Evolutionary conservation across 2,888 invertebrate species (phyloP).

Genomic region (Cotesia congregata): DNA sequence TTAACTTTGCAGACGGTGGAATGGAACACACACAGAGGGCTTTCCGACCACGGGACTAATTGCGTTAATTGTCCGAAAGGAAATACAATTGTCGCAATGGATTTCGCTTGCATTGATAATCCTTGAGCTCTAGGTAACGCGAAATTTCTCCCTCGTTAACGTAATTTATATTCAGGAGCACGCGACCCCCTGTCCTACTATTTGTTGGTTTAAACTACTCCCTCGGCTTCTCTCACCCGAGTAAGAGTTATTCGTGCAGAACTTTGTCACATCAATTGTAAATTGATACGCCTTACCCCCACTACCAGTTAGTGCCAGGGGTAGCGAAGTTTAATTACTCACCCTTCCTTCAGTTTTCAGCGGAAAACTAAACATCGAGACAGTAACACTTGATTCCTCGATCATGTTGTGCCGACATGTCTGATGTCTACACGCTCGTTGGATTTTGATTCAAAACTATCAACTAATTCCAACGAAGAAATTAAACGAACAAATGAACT

Average conservation of each 20-base stretch:
- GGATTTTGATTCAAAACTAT: slow-evolving; percentile 42
- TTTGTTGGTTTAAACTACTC: slow-evolving; percentile 9
- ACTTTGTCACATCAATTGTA: slow-evolving; percentile 51
- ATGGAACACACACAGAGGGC: slow-evolving; percentile 10
- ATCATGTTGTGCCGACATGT: neutral
- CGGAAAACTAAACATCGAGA: neutral
- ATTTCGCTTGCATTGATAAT: slow-evolving; percentile 30
- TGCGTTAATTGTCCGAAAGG: slow-evolving; percentile 37
- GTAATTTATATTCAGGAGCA: slow-evolving; percentile 40
- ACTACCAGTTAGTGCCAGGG: slow-evolving; percentile 35
- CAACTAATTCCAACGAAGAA: slow-evolving; percentile 33
- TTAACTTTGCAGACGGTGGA: slow-evolving; percentile 43
- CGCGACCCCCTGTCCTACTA: slow-evolving; percentile 23
- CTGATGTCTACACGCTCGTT: slow-evolving; percentile 4
- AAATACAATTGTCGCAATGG: slow-evolving; percentile 33
- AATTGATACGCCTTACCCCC: slow-evolving; percentile 49
- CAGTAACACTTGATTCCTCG: neutral
- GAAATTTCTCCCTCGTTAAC: slow-evolving; percentile 37
- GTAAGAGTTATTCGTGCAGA: slow-evolving; percentile 23
- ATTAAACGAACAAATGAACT: slow-evolving; percentile 33
- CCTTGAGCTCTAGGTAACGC: slow-evolving; percentile 30
- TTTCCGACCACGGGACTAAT: slow-evolving; percentile 31
- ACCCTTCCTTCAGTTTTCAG: neutral
- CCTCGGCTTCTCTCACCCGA: slow-evolving; percentile 8
- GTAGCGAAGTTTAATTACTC: slow-evolving; percentile 47